Evolutionary conservation across 2,797 vertebrate genomes (phyloP), one percentile per base, ranked within the genome.

Genomic region (Cynodonichthys magdalenae): DNA sequence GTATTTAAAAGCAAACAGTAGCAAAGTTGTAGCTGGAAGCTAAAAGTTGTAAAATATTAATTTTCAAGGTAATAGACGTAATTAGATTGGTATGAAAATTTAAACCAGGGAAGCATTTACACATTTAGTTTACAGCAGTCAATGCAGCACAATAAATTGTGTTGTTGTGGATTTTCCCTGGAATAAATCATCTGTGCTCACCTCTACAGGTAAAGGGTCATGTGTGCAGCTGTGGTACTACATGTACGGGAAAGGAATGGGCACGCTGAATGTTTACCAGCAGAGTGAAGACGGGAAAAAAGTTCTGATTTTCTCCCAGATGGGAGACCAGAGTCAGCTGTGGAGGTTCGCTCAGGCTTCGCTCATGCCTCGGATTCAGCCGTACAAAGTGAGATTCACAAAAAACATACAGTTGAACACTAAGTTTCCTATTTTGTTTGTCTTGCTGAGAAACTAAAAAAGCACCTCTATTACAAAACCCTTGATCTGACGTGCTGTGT

Each of bases 211-310:
- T 17, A 80, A 78, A 71, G 81, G 74, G 18, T 75, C 69, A 11
- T 94, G 93, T 66, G 39, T 94, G 44, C 88, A 93, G 75, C 69
- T 94, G 53, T 94, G 93, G 93, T 94, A 90, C 80, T 84, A 92
- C 89, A 91, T 94, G 91, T 82, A 79, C 6, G 93, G 92, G 18
- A 52, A 49, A 67, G 89, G 75, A 29, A 64, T 86, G 19, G 92
- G 92, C 48, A 86, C 49, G 0, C 63, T 94, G 47, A 93, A 93
- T 14, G 74, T 94, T 64, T 93, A 93, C 81, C 90, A 92, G 74
- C 66, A 89, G 65, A 76, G 59, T 44, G 76, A 78, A 48, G 75
- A 76, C 0, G 88, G 80, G 34, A 66, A 63, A 20, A 34, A 39
- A 39, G 66, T 46, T 48, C 60, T 84, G 71, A 77, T 93, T 61